These are phyloP conservation scores for Emmelina monodactyla DNA, from an alignment of 2,888 invertebrate genomes.

Conservation along the genomic window DNA sequence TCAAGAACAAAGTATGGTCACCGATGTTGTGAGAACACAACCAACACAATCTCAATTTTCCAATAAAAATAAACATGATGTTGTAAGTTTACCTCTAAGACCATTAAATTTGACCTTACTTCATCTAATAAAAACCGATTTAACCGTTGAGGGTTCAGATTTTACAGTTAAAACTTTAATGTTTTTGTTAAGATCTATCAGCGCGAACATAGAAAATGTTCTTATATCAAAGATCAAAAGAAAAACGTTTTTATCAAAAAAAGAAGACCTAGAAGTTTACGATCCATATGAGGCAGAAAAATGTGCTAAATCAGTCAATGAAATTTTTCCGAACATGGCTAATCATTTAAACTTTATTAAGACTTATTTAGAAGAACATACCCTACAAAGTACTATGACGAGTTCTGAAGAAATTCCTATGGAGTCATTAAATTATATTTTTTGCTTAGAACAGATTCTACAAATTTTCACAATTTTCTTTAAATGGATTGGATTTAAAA, in stretches of 20 bases:
- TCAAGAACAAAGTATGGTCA: slow-evolving; percentile 36
- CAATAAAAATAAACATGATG: slow-evolving; percentile 29
- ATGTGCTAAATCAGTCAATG: slow-evolving; percentile 32
- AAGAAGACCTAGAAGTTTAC: slow-evolving; percentile 27
- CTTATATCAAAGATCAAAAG: slow-evolving; percentile 45
- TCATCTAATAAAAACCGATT: slow-evolving; percentile 32
- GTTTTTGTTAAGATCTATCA: slow-evolving; percentile 37
- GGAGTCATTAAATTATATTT: slow-evolving; percentile 32
- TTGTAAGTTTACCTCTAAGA: slow-evolving; percentile 32
- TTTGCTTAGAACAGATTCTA: slow-evolving; percentile 63
- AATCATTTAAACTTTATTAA: slow-evolving; percentile 33
- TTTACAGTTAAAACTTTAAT: slow-evolving; percentile 35
- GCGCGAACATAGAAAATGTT: slow-evolving; percentile 30
- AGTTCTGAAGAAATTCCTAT: slow-evolving; percentile 25
- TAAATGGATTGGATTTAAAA: slow-evolving; percentile 70
- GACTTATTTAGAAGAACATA: slow-evolving; percentile 28
- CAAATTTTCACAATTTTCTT: slow-evolving; percentile 66
- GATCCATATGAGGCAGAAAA: slow-evolving; percentile 37
- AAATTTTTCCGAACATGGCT: slow-evolving; percentile 37
- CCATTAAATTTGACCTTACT: slow-evolving; percentile 36
- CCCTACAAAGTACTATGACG: slow-evolving; percentile 22
- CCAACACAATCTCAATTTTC: too few relatives aligned
- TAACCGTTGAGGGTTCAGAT: slow-evolving; percentile 25
- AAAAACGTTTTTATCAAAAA: slow-evolving; percentile 40
- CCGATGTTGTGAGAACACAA: slow-evolving; percentile 27